Percentiles rank a stretch among this genome's conserved stretches.
phyloP scores from a whole-genome alignment of 2,113 vertebrate genomes.

The Nycticebus coucang region DNA sequence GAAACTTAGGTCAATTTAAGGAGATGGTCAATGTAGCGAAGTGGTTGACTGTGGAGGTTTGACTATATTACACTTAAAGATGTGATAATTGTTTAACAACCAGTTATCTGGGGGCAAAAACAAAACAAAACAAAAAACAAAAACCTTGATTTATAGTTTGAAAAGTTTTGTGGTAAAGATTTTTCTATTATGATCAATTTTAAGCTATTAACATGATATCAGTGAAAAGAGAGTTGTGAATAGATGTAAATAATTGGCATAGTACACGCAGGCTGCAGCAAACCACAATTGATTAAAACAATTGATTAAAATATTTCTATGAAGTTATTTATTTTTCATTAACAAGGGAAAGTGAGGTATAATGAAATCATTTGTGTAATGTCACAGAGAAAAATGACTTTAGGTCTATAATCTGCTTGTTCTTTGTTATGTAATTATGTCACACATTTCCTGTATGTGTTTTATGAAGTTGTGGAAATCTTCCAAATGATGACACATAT shows the following conservation, averaged over 20 bases:
- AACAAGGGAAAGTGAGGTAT: neutral
- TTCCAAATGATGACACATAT: neutral
- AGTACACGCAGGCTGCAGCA: neutral
- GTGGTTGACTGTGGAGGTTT: too few relatives aligned
- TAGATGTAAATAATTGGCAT: neutral
- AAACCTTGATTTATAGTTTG: neutral
- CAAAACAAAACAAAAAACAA: too few relatives aligned
- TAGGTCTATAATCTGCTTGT: neutral
- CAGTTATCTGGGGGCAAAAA: neutral
- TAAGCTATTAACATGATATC: neutral
- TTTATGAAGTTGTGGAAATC: neutral
- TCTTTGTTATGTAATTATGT: neutral
- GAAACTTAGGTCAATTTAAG: too few relatives aligned
- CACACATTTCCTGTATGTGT: neutral
- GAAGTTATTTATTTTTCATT: neutral
- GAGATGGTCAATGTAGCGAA: too few relatives aligned
- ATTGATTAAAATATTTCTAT: neutral
- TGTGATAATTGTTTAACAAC: neutral
- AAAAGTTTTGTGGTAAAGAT: neutral
- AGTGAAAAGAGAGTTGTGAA: neutral
- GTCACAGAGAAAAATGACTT: neutral
- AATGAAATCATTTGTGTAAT: neutral
- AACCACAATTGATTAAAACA: neutral
- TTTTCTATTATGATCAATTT: neutral
- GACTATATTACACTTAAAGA: neutral